phyloP scores from a whole-genome alignment of 2,797 vertebrate species.

The Manis pentadactyla region DNA sequence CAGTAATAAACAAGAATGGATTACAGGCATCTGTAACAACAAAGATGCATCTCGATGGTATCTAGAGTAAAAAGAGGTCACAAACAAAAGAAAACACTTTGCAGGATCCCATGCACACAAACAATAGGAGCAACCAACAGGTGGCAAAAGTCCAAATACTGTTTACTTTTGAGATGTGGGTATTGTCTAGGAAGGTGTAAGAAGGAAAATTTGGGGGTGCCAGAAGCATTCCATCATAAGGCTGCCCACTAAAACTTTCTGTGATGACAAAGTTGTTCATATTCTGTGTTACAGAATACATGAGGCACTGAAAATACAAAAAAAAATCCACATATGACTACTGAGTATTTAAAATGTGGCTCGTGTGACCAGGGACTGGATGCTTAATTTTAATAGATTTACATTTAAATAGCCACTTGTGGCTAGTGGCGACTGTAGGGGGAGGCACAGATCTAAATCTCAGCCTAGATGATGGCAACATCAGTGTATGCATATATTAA shows the following conservation, averaged over 20 bases:
- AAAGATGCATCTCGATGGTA: neutral
- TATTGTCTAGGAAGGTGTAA: neutral
- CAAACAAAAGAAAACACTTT: neutral
- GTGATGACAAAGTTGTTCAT: neutral
- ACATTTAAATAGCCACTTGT: neutral
- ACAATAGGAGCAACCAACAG: neutral
- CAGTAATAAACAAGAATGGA: neutral
- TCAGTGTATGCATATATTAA: too few relatives aligned
- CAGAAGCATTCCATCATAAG: neutral
- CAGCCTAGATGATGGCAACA: neutral
- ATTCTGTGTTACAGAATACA: neutral
- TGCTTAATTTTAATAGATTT: neutral
- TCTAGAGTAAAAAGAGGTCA: neutral
- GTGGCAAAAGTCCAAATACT: neutral
- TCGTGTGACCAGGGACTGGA: neutral
- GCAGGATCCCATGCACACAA: neutral
- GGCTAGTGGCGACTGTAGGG: neutral
- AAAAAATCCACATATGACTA: neutral
- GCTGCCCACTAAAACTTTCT: neutral
- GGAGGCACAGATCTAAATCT: neutral
- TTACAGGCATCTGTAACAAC: neutral
- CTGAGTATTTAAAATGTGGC: neutral
- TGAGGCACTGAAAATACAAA: accelerated
- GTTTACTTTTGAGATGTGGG: too few relatives aligned
- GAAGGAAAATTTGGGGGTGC: neutral